Evolutionary conservation across 35 echinoderm and acorn worm species (phyloP), one percentile per base, ranked within the genome.

Genomic region (Nesometra sesokonis): DNA sequence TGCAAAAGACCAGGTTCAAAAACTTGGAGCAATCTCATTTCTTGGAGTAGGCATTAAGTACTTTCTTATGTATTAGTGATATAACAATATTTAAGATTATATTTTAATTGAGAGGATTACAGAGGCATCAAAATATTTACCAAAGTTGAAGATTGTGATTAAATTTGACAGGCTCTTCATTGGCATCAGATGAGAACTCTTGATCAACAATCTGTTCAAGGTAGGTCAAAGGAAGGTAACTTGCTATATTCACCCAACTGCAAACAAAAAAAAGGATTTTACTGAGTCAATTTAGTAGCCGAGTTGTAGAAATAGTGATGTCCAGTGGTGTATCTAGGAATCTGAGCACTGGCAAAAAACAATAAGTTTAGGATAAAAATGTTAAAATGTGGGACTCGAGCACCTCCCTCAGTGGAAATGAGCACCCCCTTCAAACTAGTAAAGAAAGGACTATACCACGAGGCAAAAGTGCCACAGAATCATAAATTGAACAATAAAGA

Each of bases 111-210:
- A 79, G 27, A 27, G 0, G 7, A 23, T 19, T 27, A 87, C 0
- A 29, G 47, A 19, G 13, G 5, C 76, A 8, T 32, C 30, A 27
- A 38, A 32, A 37, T n/a, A 35, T 88, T 90, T 90, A 97, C 94
- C 94, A 97, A 17, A 97, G 80, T 67, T 92, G 87, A 3, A 93
- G 86, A 36, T 89, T 86, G 46, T 83, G 94, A 34, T 97, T 91
- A 39, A 97, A 97, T 76, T 57, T 36, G 35, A 97, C 36, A 2
- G 94, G 91, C 32, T 97, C 94, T 83, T 97, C 94, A 34, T 88
- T 88, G 1, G 46, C 32, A 40, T 97, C 94, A 87, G 93, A 89
- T 57, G 38, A 7, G 36, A 97, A 97, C 9, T 91, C 77, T 47
- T 82, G 47, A 0, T 77, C 21, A 4, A 93, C 30, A 11, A 93